Evolutionary conservation across 1,140 invertebrate species (phyloP), one percentile per base, ranked within the genome.

Genomic region (Steinernema khuongi): DNA sequence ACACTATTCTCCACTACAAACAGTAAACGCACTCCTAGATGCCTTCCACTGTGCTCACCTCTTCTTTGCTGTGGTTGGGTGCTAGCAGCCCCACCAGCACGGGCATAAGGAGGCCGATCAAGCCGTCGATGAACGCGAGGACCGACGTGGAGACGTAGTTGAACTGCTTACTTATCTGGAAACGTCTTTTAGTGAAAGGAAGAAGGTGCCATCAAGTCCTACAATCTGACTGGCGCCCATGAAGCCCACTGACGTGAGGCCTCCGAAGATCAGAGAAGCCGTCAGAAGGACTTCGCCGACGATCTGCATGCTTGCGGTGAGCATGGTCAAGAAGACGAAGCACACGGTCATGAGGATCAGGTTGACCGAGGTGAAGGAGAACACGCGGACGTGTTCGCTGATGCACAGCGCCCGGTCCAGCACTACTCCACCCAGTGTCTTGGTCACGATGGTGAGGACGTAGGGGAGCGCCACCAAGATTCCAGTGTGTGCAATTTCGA

Each of bases 21-120:
- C 36, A n/a, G 36, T 41, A 41, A 41, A 11, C n/a, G 7, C 36
- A 26, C 14, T 60, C 19, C 26, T 60, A 60, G 4, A 60, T 60
- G 7, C 2, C 4, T 17, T 26, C 14, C 14, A 26, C 7, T 60
- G 36, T 41, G 36, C 7, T 7, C 26, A 60, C 50, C 50, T 60
- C 50, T 14, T 60, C 22, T 60, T 60, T 60, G 50, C 11, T 60
- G 50, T 60, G 50, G 50, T 60, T 60, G 26, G 50, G 50, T n/a
- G 50, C 50, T 26, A 60, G 26, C 11, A 60, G 4, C 4, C 50
- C 50, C 2, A 60, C 50, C 4, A 60, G 50, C 11, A 60, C 50
- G 11, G 50, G 50, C 22, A 60, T 17, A 14, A 60, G 11, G 11
- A 60, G 22, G 4, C 50, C 50, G 22, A 60, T 60, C 4, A 60